Percentiles rank a stretch among this genome's conserved stretches.
Evolutionary conservation across 2,113 vertebrate genomes (phyloP).

Genomic region (Ptilonorhynchus violaceus): DNA sequence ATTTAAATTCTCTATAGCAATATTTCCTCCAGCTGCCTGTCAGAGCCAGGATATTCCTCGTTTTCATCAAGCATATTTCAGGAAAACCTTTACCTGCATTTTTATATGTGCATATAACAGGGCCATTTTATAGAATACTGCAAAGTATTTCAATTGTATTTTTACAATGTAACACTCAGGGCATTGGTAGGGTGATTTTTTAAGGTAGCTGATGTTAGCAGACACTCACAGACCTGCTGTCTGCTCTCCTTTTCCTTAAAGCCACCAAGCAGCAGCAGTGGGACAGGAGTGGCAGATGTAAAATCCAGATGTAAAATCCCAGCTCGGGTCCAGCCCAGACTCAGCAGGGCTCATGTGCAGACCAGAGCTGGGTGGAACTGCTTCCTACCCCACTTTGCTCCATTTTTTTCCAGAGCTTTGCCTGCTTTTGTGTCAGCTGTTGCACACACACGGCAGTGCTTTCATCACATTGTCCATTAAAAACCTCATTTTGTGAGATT

Average conservation of each 20-base stretch:
- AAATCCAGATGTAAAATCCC: neutral
- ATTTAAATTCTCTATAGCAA: neutral
- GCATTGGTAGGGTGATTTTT: neutral
- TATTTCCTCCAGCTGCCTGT: neutral
- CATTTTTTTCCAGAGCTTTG: neutral
- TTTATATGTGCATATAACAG: neutral
- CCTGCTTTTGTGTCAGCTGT: neutral
- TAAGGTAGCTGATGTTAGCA: neutral
- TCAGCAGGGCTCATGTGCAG: neutral
- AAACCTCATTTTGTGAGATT: neutral
- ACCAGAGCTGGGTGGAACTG: neutral
- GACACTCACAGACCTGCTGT: neutral
- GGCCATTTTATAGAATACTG: neutral
- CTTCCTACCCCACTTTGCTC: neutral
- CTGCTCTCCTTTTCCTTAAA: neutral
- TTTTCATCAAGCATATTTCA: neutral
- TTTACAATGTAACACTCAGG: neutral
- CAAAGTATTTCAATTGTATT: neutral
- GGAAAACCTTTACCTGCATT: neutral
- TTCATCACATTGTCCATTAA: neutral
- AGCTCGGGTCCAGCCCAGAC: neutral
- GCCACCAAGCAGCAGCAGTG: neutral
- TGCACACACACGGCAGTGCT: neutral
- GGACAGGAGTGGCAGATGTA: neutral
- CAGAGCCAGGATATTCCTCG: neutral